Base-by-base conservation (phyloP, 2,113 vertebrate genomes). In the Formicarius rufipectus region DNA sequence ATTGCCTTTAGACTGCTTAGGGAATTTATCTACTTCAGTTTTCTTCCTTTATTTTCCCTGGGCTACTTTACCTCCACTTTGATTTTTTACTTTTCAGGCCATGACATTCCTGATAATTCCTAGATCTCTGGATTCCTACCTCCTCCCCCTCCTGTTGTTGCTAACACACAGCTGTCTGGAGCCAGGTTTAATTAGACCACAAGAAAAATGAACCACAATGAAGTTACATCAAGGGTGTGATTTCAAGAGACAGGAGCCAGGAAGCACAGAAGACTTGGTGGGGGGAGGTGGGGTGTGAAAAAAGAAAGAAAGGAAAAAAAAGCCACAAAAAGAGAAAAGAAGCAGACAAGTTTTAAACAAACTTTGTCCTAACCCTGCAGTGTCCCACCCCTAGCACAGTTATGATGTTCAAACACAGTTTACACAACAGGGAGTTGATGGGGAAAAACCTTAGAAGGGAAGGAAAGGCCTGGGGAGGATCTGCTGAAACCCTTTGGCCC, bases 101-200 rank as follows among this genome's bases (percentile, higher is more conserved):
- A 60, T 56, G 56, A 81, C 56, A 68, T 88, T 89, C 52, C 79
- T 93, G 47, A 78, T 2, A 7, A 80, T 94, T 96, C 90, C 94
- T 97, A 87, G 90, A 96, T 84, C 77, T 93, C 76, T 3, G 6
- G 58, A 94, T 87, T 93, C 76, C 60, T 86, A 55, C 85, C 90
- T 95, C 52, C 79, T 96, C 63, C 73, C 90, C 72, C 73, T 90
- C 14, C 40, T 5, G 8, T 87, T 94, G 69, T 74, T 96, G 56
- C 83, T 94, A 89, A 89, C 33, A 86, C 69, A 84, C 35, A 90
- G 19, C 79, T 59, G 88, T 94, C 93, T 96, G 93, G 95, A 96
- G 96, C 95, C 86, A 1, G 85, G 93, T 88, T 96, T 96, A 97
- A 97, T 95, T 94, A 96, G 73, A 96, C 95, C 90, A 89, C 96